These are phyloP conservation scores for Rhizomys pruinosus DNA, from an alignment of 2,113 vertebrate species.

Conservation along the genomic window DNA sequence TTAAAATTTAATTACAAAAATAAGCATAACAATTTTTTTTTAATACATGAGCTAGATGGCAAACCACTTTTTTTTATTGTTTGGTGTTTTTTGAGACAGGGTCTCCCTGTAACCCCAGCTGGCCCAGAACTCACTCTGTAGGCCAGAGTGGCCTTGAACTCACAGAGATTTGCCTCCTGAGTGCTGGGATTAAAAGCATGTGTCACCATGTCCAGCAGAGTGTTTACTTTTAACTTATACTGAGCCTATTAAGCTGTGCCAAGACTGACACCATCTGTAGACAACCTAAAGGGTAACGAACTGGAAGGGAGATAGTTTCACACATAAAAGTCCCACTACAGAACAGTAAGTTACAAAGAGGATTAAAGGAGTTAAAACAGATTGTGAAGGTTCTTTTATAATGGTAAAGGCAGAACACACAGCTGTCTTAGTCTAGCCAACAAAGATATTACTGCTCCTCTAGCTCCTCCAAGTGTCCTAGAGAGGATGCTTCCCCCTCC, in stretches of 20 bases:
- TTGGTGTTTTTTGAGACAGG: no score
- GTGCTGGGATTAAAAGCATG: no score
- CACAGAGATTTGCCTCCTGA: no score
- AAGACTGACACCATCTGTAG: not conserved
- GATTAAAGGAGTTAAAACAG: constrained; percentile 11
- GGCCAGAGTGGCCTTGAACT: no score
- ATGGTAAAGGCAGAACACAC: not conserved
- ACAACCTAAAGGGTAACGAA: not conserved
- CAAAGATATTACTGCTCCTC: not conserved
- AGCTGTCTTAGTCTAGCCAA: not conserved
- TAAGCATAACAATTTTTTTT: not conserved
- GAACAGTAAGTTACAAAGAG: not conserved
- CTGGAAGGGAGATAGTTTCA: not conserved
- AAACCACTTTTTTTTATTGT: constrained; percentile 38
- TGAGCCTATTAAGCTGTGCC: not conserved
- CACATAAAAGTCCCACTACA: not conserved
- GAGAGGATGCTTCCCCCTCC: not conserved
- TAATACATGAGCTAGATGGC: not conserved
- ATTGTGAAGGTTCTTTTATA: not conserved
- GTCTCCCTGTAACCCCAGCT: no score
- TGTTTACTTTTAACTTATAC: not conserved
- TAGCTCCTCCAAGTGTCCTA: not conserved
- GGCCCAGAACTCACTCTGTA: no score
- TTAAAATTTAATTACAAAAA: constrained; percentile 34
- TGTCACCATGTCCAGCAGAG: no score